Base-by-base conservation (phyloP, 2,113 vertebrate genomes). In the Chrysochloris asiatica region DNA sequence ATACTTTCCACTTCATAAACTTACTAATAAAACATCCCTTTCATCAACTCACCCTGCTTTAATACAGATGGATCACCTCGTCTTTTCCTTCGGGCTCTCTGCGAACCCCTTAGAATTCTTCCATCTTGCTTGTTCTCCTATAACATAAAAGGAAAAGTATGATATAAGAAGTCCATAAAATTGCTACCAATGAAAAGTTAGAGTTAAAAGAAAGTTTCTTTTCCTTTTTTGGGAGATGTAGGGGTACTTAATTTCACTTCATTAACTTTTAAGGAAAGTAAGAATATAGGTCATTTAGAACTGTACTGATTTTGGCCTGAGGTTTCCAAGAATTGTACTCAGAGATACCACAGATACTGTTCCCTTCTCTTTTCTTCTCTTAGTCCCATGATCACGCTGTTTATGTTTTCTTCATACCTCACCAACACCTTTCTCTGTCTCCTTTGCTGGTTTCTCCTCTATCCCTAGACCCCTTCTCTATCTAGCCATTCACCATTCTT, bases 101-200 rank as follows among this genome's bases (percentile, higher is more conserved):
- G 98, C 0, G 98, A 98, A 45, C 97, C 98, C 71, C 98, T 98
- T 67, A 97, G 91, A 89, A 98, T 97, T 84, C 98, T 98, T 94
- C 98, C 98, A 92, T 98, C 98, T 89, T 97, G 96, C 90, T 98
- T 98, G 90, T 98, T 98, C 77, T 98, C 98, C 98, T 98, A 97
- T n/a, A 95, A 91, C 4, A 82, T 95, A 48, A 92, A 86, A 93
- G 14, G 89, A 82, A 91, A 90, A 90, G 50, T 30, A 86, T 41
- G 0, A 89, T 30, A 67, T 92, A n/a, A 69, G 52, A 93, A 89
- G 19, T 69, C 92, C 52, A 72, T 90, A 43, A 92, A 83, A 91
- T 50, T 90, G 75, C 14, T 73, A 91, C 33, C 48, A 71, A 50
- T 47, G 26, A 33, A 50, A n/a, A 73, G 69, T 72, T 59, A 88